Percentiles rank a stretch among this genome's conserved stretches.
Evolutionary conservation across 2,113 vertebrate species (phyloP).

Genomic region (Apus apus): DNA sequence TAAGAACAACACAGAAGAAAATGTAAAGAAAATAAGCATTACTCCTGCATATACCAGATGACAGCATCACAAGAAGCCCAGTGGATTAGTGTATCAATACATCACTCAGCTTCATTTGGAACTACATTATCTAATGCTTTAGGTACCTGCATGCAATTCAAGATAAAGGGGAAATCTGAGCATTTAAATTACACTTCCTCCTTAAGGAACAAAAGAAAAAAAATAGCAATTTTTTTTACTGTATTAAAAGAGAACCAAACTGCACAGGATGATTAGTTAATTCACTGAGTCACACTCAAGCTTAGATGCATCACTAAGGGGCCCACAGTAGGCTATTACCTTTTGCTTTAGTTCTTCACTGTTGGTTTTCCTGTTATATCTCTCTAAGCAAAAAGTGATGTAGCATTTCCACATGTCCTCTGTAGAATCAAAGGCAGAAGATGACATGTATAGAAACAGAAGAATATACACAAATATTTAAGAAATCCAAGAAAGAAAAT

Average conservation of each 20-base stretch:
- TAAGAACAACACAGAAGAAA: constrained; percentile 63
- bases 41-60: background rate
- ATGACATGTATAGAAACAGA: background rate
- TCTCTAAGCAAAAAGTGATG: constrained; percentile 87
- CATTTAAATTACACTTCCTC: background rate
- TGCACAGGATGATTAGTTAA: background rate
- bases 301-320: background rate
- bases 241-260: background rate
- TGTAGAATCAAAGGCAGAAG: constrained; percentile 59
- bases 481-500: background rate
- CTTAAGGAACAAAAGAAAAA: background rate
- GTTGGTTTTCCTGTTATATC: constrained; percentile 89
- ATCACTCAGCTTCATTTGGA: background rate
- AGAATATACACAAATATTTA: background rate
- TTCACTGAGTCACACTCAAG: background rate
- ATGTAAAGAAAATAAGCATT: background rate
- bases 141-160: background rate
- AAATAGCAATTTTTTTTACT: background rate
- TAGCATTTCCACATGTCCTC: constrained; percentile 93
- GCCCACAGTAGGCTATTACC: constrained; percentile 65
- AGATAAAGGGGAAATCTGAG: background rate
- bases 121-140: background rate
- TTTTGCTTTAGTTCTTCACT: constrained; percentile 83
- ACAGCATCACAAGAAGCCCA: background rate
- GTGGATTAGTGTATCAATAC: background rate